Conservation (phyloP, 2,888 invertebrate genomes). For the Phragmatobia fuliginosa region DNA sequence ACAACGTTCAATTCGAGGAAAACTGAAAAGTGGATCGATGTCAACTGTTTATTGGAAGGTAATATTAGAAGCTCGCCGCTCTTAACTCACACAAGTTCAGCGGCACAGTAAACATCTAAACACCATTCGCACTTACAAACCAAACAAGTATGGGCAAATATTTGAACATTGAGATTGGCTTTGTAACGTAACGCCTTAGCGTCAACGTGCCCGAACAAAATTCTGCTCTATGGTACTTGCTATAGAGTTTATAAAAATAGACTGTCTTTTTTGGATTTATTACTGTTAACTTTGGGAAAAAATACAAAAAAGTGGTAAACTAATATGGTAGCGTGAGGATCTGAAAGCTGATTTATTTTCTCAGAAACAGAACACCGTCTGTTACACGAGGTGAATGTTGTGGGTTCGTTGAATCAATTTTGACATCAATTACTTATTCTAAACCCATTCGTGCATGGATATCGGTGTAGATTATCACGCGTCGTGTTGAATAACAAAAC, state of each 20-base stretch:
- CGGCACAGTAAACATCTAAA: conserved; percentile 83
- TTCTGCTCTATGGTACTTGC: conserved; percentile 59
- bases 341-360: conserved; percentile 77
- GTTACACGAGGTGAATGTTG: conserved; percentile 51
- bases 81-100: conserved; percentile 77
- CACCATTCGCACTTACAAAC: conserved; percentile 86
- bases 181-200: conserved; percentile 68
- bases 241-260: conserved; percentile 61
- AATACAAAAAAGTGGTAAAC: conserved; percentile 73
- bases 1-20: conserved; percentile 47
- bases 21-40: conserved; percentile 68
- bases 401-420: conserved; percentile 34
- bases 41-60: conserved; percentile 75
- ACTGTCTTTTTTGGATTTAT: conserved; percentile 50
- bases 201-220: conserved; percentile 61
- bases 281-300: conserved; percentile 54
- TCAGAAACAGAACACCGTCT: conserved; percentile 68
- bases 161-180: conserved; percentile 79
- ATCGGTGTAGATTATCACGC: neutral
- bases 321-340: conserved; percentile 78
- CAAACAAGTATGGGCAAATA: conserved; percentile 84
- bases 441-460: neutral
- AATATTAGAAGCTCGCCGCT: conserved; percentile 69
- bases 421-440: conserved; percentile 42
- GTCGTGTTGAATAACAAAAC: neutral